A percentile compares a stretch with the other conserved stretches of the same genome.
These are phyloP conservation scores for Enchytraeus crypticus DNA, from an alignment of 2,888 invertebrate species.

Conservation along the genomic window DNA sequence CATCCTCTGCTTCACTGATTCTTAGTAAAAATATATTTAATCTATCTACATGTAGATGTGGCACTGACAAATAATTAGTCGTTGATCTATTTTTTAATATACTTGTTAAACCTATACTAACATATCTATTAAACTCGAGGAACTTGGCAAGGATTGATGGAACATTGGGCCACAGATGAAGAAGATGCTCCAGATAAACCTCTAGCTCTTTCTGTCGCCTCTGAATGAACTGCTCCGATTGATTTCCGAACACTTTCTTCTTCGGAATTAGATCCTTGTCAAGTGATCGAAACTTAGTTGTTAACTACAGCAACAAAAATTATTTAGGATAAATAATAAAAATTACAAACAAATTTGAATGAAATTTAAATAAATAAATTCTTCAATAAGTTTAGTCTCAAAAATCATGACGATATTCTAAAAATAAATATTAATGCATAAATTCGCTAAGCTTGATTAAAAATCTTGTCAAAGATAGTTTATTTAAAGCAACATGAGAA, in stretches of 20 bases:
- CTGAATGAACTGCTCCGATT: slow-evolving; percentile 76
- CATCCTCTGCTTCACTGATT: no score
- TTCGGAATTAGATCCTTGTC: slow-evolving; percentile 79
- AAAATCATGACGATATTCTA: no score
- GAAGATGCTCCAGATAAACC: slow-evolving; percentile 66
- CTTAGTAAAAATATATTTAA: no score
- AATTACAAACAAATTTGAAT: no score
- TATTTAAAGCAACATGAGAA: no score
- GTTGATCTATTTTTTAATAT: no score
- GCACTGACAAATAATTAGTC: no score
- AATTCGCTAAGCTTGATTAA: no score
- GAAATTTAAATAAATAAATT: background rate
- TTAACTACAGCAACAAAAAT: slow-evolving; percentile 51
- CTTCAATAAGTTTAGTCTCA: no score
- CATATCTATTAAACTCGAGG: slow-evolving; percentile 75
- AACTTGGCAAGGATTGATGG: slow-evolving; percentile 74
- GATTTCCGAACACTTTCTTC: slow-evolving; percentile 84
- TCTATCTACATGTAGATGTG: no score
- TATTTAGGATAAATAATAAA: background rate
- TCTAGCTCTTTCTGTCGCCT: slow-evolving; percentile 71
- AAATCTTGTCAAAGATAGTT: no score
- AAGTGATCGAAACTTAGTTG: slow-evolving; percentile 64
- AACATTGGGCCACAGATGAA: slow-evolving; percentile 62
- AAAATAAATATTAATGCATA: background rate
- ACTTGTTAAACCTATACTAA: no score